A percentile compares a stretch with the other conserved stretches of the same genome.
Conservation (phyloP, 2,888 invertebrate genomes). For the Epinotia demarniana region DNA sequence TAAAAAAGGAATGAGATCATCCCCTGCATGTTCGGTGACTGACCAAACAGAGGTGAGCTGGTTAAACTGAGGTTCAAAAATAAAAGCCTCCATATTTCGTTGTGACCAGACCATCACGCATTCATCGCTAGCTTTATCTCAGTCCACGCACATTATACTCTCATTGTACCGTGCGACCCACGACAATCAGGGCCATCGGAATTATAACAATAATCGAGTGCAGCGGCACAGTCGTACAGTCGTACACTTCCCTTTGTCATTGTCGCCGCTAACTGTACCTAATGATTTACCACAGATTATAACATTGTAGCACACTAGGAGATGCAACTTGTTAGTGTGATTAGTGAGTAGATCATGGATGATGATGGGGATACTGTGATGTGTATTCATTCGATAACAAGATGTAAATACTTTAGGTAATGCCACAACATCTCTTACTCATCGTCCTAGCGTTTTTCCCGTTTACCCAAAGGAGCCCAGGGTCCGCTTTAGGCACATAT, state of each 20-base stretch:
- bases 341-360: not conserved
- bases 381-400: not conserved
- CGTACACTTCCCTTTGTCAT: not conserved
- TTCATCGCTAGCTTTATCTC: constrained; percentile 8
- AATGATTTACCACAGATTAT: constrained; percentile 6
- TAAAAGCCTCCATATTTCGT: not conserved
- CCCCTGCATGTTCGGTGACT: too few species aligned
- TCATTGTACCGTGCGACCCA: constrained; percentile 3
- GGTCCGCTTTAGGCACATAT: too few species aligned
- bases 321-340: constrained; percentile 4
- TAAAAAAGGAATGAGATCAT: too few species aligned
- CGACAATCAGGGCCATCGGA: constrained; percentile 18
- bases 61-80: too few species aligned
- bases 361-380: constrained; percentile 7
- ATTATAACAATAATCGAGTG: constrained; percentile 31
- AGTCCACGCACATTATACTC: constrained; percentile 16
- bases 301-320: constrained; percentile 15
- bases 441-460: too few species aligned
- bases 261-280: constrained; percentile 8
- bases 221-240: not conserved
- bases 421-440: too few species aligned
- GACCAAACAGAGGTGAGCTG: too few species aligned
- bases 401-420: not conserved
- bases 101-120: not conserved
- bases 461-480: too few species aligned